Base-by-base conservation (phyloP, 2,888 invertebrate species). In the Plebejus anna region DNA sequence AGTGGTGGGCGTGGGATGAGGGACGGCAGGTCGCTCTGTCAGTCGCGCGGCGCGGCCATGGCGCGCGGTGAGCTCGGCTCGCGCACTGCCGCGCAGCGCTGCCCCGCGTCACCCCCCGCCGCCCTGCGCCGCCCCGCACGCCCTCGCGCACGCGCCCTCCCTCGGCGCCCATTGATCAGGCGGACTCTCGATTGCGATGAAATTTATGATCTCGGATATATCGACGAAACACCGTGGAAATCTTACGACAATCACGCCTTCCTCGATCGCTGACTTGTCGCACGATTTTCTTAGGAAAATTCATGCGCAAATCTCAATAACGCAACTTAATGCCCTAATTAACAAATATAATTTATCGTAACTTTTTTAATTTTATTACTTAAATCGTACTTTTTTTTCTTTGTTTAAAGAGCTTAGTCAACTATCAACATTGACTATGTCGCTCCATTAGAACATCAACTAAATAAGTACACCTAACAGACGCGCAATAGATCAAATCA, bases 141-240 rank as follows among this genome's bases (percentile, higher is more conserved):
- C 82, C 78, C 79, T 81, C 77, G 77, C 78, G 79, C 80, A 79
- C 78, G 81, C 81, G 78, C 80, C 76, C 76, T 70, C 66, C 79
- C 78, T 70, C 80, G 81, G 79, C 83, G 80, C 87, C 83, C 88
- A 92, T 92, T 92, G 92, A 92, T 92, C 92, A 91, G 89, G 88
- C 88, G 87, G 89, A 90, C 89, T 89, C 90, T 84, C 89, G 89
- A 90, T 90, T 90, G 90, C 90, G 89, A 90, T 90, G 87, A 91
- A 92, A 92, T 92, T 91, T 92, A 92, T 91, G 90, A 91, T 89
- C 89, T 90, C 88, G 88, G 90, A 91, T 91, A 90, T 89, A 90
- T 90, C 89, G 90, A 89, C 86, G 85, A 85, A 86, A 88, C 88
- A 87, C 83, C 85, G 82, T 83, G 84, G 82, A 83, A 83, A 82